Conservation (phyloP, 2,888 invertebrate genomes). For the Nomada ferruginata region DNA sequence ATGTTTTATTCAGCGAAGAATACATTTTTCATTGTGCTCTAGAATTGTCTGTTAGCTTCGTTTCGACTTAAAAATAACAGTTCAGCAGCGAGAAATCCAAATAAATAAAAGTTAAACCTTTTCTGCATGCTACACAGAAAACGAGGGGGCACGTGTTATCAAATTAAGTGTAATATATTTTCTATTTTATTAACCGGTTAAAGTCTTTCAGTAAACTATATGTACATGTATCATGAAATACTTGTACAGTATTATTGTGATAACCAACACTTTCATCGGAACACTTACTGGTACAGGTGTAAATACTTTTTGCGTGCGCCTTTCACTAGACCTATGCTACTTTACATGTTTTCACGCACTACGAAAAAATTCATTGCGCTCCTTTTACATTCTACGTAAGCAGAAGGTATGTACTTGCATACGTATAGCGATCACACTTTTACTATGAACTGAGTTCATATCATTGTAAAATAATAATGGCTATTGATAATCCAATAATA, state of each 20-base stretch:
- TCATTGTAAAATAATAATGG: background rate
- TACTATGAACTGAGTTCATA: background rate
- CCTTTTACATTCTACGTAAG: background rate
- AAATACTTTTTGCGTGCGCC: constrained; percentile 9
- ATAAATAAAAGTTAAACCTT: constrained; percentile 5
- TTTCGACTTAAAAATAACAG: background rate
- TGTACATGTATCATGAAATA: too few relatives aligned
- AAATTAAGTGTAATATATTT: background rate
- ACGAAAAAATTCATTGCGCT: constrained; percentile 6
- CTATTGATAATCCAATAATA: background rate
- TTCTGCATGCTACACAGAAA: background rate
- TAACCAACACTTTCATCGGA: background rate
- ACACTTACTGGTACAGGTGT: background rate
- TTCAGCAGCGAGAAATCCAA: background rate
- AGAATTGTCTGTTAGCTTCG: background rate
- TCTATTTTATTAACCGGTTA: background rate
- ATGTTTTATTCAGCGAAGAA: background rate
- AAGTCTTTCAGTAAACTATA: too few relatives aligned
- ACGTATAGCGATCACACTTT: background rate
- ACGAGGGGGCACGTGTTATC: background rate
- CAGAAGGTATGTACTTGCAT: background rate
- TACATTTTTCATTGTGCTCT: background rate
- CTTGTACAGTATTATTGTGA: background rate
- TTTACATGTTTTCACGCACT: constrained; percentile 23
- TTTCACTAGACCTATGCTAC: constrained; percentile 19